Evolutionary conservation across 2,888 invertebrate genomes (phyloP).

Genomic region (Sceliomorpha sp.): DNA sequence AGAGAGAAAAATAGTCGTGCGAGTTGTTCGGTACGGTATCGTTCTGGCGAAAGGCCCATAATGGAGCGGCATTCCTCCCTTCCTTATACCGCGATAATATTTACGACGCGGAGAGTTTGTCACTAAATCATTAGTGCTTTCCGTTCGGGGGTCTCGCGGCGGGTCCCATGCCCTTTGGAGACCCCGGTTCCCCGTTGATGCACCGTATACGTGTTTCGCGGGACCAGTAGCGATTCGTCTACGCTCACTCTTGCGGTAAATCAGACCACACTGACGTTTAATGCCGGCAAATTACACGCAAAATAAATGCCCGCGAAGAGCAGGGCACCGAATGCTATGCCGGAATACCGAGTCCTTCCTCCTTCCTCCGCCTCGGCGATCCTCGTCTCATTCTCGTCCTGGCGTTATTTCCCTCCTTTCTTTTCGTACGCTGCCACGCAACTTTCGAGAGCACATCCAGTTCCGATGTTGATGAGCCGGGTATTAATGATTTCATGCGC

Average conservation of each 20-base stretch:
- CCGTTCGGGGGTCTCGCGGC: constrained; percentile 44
- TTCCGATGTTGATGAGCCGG: constrained; percentile 59
- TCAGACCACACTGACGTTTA: constrained; percentile 77
- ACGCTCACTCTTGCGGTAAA: constrained; percentile 74
- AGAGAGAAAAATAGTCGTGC: constrained; percentile 34
- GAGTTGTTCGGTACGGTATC: constrained; percentile 48
- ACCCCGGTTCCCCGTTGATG: constrained; percentile 46
- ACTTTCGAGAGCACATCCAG: constrained; percentile 38
- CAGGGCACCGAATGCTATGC: constrained; percentile 39
- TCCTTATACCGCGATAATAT: constrained; percentile 59
- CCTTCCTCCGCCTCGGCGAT: neutral
- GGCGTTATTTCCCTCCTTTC: constrained; percentile 37
- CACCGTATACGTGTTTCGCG: constrained; percentile 67
- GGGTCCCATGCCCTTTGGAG: constrained; percentile 51
- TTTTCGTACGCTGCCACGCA: constrained; percentile 3
- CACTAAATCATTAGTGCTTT: constrained; percentile 70
- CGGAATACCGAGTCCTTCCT: constrained; percentile 6
- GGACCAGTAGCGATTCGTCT: constrained; percentile 75
- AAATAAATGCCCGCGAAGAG: constrained; percentile 73
- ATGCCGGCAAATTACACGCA: constrained; percentile 78
- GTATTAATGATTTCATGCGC: constrained; percentile 70
- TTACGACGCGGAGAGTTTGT: constrained; percentile 67
- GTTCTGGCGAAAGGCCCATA: constrained; percentile 38
- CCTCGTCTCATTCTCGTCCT: constrained; percentile 2
- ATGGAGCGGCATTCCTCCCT: constrained; percentile 63